Conservation (phyloP, 2,113 vertebrate species). For the Alligator mississippiensis region DNA sequence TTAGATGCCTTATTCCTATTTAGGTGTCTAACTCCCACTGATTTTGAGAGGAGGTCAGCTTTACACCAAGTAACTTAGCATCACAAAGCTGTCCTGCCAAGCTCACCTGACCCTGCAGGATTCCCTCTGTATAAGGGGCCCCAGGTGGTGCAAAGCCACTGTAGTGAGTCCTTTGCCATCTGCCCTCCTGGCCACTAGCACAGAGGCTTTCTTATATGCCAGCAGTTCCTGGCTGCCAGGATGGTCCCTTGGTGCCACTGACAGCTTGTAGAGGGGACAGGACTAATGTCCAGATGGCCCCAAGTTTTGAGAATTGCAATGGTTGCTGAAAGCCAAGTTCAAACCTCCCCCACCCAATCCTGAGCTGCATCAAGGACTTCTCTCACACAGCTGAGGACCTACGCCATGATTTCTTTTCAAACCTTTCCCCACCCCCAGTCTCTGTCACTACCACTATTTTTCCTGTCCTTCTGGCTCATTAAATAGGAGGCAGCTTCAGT, state of each 20-base stretch:
- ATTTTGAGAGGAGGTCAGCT: neutral
- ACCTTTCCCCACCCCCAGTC: neutral
- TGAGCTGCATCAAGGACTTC: neutral
- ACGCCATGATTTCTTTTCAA: neutral
- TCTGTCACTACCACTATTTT: neutral
- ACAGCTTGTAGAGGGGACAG: constrained; percentile 65
- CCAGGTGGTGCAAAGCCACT: constrained; percentile 62
- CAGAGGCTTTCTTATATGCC: neutral
- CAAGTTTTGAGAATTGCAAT: constrained; percentile 51
- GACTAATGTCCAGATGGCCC: constrained; percentile 67
- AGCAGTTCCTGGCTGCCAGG: constrained; percentile 62
- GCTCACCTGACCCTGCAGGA: constrained; percentile 52
- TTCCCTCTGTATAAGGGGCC: neutral
- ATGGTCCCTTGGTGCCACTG: constrained; percentile 15
- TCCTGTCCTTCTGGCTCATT: neutral
- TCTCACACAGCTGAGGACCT: neutral
- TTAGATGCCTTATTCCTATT: accelerated
- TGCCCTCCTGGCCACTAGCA: constrained; percentile 63
- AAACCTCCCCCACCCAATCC: neutral
- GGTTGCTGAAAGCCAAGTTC: constrained; percentile 40
- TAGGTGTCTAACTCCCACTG: accelerated
- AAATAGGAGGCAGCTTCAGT: neutral
- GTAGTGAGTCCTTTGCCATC: constrained; percentile 56
- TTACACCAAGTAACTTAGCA: neutral
- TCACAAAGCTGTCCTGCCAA: accelerated